Conservation (phyloP, 92 coral and sea anemone species). For the Bergia sp. region DNA sequence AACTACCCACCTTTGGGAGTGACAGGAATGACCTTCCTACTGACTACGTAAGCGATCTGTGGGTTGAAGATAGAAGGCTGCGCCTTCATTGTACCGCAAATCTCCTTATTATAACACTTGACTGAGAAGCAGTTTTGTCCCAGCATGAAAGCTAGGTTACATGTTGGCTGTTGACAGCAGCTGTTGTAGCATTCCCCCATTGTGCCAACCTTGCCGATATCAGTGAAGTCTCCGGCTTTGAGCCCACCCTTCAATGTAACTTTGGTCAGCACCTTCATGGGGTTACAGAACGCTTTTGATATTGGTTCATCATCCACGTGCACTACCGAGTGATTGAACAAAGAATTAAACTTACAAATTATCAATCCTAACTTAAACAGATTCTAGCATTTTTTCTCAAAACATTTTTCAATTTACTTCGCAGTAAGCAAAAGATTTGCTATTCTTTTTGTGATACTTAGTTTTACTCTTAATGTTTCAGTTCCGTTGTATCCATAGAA, state of each 20-base stretch:
- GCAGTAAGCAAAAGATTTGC: too few species aligned
- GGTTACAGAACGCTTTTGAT: slow-evolving; percentile 73
- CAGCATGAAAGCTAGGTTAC: slow-evolving; percentile 96
- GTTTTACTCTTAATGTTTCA: too few species aligned
- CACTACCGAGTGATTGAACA: slow-evolving; percentile 54
- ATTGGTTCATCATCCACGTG: slow-evolving; percentile 69
- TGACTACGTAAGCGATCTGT: slow-evolving; percentile 94
- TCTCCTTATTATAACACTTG: slow-evolving; percentile 83
- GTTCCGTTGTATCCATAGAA: too few species aligned
- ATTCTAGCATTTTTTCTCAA: neutral
- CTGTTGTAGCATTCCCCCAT: slow-evolving; percentile 92
- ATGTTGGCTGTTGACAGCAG: slow-evolving; percentile 86
- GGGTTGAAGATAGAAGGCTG: slow-evolving; percentile 99
- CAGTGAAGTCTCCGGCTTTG: slow-evolving; percentile 97
- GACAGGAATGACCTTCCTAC: slow-evolving; percentile 62
- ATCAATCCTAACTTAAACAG: neutral
- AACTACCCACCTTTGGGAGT: slow-evolving; percentile 15
- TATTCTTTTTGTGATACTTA: too few species aligned
- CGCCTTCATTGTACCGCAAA: slow-evolving; percentile 94
- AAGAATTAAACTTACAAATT: neutral
- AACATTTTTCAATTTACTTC: neutral
- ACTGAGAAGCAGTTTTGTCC: slow-evolving; percentile 99
- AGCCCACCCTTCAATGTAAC: slow-evolving; percentile 98
- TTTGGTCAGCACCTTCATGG: slow-evolving; percentile 82
- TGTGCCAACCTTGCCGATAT: slow-evolving; percentile 95